Evolutionary conservation across 2,888 invertebrate genomes (phyloP), one percentile per base, ranked within the genome.

Genomic region (Synergus japonicus): DNA sequence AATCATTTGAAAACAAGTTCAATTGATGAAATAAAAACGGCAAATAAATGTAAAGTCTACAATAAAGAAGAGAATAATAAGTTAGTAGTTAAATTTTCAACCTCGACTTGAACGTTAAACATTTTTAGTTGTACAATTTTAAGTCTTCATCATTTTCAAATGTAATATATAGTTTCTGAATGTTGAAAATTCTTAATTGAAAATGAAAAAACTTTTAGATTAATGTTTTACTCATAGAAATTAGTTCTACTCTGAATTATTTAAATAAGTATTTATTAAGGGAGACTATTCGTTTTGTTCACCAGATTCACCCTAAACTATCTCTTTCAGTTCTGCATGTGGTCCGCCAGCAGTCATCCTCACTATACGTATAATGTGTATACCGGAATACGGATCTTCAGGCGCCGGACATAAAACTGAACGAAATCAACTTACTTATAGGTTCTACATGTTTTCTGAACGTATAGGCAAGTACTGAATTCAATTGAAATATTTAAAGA

Each of bases 271-370:
- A 58, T 58, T 7, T 58, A 58, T 58, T 1, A 58, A 58, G 15
- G 12, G 18, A 58, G 15, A 58, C 18, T 58, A 4, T 29, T 29
- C 29, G 3, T 29, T 29, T 29, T 29, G 29, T 29, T 29, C 29
- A 58, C 7, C 7, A 58, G 58, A 58, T n/a, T 58, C 18, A 13
- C 18, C 37, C 37, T 37, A 37, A 58, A 58, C 15, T 58, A 58
- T 15, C 18, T 64, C 63, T 63, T 15, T 15, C 49, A 5, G 5
- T 49, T 49, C 15, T 15, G 54, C n/a, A 67, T 2, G 12, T 4
- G 78, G 22, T 0, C 22, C 77, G 54, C 81, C 81, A 54, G 77
- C 18, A 15, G 76, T 46, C 81, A 76, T 78, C 63, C 79, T 49
- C 73, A 13, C 64, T 22, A 41, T 10, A 29, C 79, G 65, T n/a